Evolutionary conservation across 2,888 invertebrate genomes (phyloP).

Genomic region (Volucella zonaria): DNA sequence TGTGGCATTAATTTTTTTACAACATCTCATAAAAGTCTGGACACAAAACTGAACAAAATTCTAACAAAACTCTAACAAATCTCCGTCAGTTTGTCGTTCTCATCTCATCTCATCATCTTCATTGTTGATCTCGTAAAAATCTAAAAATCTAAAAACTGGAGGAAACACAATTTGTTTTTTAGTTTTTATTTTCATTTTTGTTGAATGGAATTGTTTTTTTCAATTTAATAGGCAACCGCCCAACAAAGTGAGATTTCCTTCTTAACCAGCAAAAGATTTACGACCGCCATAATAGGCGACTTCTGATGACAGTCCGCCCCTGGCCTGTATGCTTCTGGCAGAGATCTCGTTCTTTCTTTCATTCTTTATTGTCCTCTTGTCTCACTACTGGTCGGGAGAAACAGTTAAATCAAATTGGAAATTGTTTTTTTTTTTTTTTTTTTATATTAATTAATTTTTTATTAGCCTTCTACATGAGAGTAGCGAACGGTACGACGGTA

Average conservation of each 20-base stretch:
- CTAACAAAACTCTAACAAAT: too few relatives aligned
- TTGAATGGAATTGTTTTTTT: slow-evolving; percentile 10
- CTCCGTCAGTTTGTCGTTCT: too few relatives aligned
- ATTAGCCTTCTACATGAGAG: slow-evolving; percentile 12
- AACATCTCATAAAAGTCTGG: slow-evolving; percentile 28
- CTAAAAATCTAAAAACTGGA: slow-evolving; percentile 10
- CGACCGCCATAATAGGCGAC: slow-evolving; percentile 44
- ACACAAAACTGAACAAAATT: slow-evolving; percentile 30
- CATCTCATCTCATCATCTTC: background rate
- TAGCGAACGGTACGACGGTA: background rate
- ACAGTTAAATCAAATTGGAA: slow-evolving; percentile 35
- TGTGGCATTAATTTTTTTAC: slow-evolving; percentile 32
- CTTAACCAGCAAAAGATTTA: slow-evolving; percentile 62
- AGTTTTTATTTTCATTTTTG: too few relatives aligned
- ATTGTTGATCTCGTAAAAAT: too few relatives aligned
- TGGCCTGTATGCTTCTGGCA: background rate
- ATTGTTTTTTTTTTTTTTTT: background rate
- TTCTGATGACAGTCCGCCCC: slow-evolving; percentile 18
- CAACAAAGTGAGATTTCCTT: slow-evolving; percentile 53
- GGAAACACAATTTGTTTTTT: background rate
- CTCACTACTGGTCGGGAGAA: background rate
- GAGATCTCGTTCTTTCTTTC: slow-evolving; percentile 13
- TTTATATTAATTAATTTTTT: slow-evolving; percentile 47
- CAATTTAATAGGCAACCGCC: slow-evolving; percentile 19
- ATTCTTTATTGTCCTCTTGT: background rate